Evolutionary conservation across 1,140 invertebrate genomes (phyloP).

Genomic region (Neodiprion pinetum): DNA sequence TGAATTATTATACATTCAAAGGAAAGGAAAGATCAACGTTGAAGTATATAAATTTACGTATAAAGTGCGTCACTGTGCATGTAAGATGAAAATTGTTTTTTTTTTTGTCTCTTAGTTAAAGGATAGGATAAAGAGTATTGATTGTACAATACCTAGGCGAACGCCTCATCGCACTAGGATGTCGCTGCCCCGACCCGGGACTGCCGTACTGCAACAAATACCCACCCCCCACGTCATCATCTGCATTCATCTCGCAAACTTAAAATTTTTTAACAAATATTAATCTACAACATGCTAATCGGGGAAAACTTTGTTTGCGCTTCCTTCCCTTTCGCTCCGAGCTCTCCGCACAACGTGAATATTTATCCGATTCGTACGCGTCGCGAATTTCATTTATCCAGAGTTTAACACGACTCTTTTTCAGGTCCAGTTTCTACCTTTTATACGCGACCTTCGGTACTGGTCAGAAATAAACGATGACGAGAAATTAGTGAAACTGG

Average conservation of each 20-base stretch:
- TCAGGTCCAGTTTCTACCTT: no score
- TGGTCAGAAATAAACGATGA: no score
- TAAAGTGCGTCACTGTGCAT: no score
- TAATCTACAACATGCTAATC: not conserved
- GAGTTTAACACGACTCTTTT: no score
- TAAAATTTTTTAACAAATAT: not conserved
- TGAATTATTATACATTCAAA: not conserved
- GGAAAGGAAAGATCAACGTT: not conserved
- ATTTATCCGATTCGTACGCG: no score
- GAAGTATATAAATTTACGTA: not conserved
- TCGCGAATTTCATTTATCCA: no score
- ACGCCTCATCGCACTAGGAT: constrained; percentile 57
- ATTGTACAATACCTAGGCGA: constrained; percentile 51
- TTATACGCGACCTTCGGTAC: no score
- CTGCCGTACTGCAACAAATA: constrained; percentile 61
- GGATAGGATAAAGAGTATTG: constrained; percentile 3
- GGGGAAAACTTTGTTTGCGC: not conserved
- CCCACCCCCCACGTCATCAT: constrained; percentile 50
- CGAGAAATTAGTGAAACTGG: no score
- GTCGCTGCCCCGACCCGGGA: constrained; percentile 59
- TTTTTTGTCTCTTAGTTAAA: not conserved
- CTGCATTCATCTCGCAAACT: constrained; percentile 34
- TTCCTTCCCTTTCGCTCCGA: not conserved
- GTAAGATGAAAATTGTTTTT: no score
- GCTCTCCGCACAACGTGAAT: no score